Base-by-base conservation (phyloP, 2,888 invertebrate genomes). In the Sipunculus nudus region DNA sequence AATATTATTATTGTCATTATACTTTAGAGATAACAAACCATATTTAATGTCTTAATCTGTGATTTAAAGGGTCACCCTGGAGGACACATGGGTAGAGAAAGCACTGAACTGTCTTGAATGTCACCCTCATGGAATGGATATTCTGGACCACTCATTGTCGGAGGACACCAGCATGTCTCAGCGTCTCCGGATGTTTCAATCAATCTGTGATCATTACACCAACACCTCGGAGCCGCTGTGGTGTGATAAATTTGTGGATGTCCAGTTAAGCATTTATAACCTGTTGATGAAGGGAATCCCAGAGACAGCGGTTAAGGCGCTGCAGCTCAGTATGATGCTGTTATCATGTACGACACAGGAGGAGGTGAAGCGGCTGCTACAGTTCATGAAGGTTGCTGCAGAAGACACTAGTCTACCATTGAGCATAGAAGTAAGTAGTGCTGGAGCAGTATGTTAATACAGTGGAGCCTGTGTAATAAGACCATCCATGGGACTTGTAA, bases 261-360 rank as follows among this genome's bases (percentile, higher is more conserved):
- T 82, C 38, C 77, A 80, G 47, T 50, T 80, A 45, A 77, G 76
- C 4, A 74, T 81, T 32, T 69, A 78, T 38, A 78, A 77, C 56
- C 68, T 80, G 54, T 71, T 81, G 23, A 70, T 80, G 50, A 72
- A 77, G 43, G 72, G 72, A 35, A 63, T 70, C 29, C 63, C 71
- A 5, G 63, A 68, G 5, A 47, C 59, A 26, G 78, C 77, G 3
- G 45, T 80, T 5, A 65, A 75, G 31, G 78, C 78, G 2, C 63
- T 82, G 40, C 78, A 79, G 67, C 69, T 81, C 32, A 73, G 75
- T 41, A 72, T 79, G 68, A 70, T 79, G 23, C 67, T 82, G 40
- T 65, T 81, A 45, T 74, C 78, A 1, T 66, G 64, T 26, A 48
- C 70, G n/a, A 61, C 67, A 3, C 68, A 71, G 35, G 81, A 78